Evolutionary conservation across 2,113 vertebrate genomes (phyloP).

Genomic region (Rana temporaria): DNA sequence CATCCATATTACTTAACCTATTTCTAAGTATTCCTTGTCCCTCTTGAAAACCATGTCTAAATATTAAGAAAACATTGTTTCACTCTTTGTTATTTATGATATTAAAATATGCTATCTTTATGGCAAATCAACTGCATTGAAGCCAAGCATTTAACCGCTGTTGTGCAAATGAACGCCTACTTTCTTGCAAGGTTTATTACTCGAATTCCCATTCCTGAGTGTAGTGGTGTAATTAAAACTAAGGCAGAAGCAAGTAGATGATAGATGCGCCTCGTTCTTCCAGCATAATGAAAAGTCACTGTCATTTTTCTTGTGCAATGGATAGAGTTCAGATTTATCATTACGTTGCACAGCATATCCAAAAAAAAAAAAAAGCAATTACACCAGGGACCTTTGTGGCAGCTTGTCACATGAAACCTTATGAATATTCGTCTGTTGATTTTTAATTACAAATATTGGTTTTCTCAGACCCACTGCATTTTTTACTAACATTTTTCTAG

Average conservation of each 20-base stretch:
- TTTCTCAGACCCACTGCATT: constrained; percentile 55
- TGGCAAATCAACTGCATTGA: constrained; percentile 60
- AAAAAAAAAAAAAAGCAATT: constrained; percentile 62
- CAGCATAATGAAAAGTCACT: constrained; percentile 55
- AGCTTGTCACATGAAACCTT: constrained; percentile 65
- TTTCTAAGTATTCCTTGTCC: neutral
- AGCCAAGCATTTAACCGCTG: constrained; percentile 64
- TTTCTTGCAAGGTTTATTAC: constrained; percentile 67
- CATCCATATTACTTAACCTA: too few relatives aligned
- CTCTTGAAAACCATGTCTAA: neutral
- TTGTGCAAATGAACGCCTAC: constrained; percentile 68
- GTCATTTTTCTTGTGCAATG: constrained; percentile 62
- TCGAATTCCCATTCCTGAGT: constrained; percentile 65
- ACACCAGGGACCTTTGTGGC: constrained; percentile 59
- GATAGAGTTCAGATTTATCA: constrained; percentile 66
- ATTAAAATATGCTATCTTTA: constrained; percentile 48
- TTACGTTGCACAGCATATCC: constrained; percentile 62
- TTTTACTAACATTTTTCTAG: constrained; percentile 58
- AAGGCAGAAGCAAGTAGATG: constrained; percentile 65
- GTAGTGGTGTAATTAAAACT: constrained; percentile 70
- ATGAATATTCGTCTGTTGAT: constrained; percentile 63
- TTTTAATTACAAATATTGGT: constrained; percentile 60
- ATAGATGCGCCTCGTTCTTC: constrained; percentile 62
- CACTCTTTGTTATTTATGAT: constrained; percentile 43
- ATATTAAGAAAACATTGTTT: neutral